A percentile compares a stretch with the other conserved stretches of the same genome.
Conservation (phyloP, 2,888 invertebrate species). For the Branchinecta sandiegonensis region DNA sequence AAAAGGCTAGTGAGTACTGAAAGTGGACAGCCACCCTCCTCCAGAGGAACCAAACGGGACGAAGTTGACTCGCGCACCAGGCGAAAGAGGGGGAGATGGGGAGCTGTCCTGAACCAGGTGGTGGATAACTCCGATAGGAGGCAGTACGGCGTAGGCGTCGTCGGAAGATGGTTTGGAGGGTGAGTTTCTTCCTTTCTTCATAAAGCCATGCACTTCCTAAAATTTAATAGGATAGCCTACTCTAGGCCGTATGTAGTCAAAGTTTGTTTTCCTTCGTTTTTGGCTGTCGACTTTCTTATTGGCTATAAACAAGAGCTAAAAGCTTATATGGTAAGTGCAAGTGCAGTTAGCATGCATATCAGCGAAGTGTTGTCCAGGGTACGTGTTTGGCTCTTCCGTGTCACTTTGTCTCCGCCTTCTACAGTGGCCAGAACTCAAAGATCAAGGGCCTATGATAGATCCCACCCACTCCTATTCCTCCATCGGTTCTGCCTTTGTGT, state of each 20-base stretch:
- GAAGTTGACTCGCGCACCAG: constrained; percentile 8
- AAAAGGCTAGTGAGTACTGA: neutral
- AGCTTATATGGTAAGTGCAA: too few species aligned
- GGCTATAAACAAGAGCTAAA: constrained; percentile 28
- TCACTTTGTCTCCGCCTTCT: too few species aligned
- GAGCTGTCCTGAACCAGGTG: constrained; percentile 57
- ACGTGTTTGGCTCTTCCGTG: too few species aligned
- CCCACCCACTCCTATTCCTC: too few species aligned
- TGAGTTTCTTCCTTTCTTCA: constrained; percentile 32
- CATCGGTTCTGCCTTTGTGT: too few species aligned
- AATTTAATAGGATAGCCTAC: too few species aligned
- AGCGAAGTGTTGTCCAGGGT: neutral
- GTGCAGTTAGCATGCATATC: too few species aligned
- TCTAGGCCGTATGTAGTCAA: neutral
- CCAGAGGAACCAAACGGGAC: constrained; percentile 1
- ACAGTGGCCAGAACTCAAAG: too few species aligned
- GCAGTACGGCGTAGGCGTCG: constrained; percentile 65
- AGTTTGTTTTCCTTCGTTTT: neutral
- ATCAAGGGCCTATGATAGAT: too few species aligned
- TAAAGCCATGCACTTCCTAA: too few species aligned
- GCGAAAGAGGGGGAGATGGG: constrained; percentile 6
- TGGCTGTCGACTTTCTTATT: constrained; percentile 17
- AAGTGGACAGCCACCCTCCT: neutral
- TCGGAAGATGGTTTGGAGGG: constrained; percentile 57
- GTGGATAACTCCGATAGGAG: constrained; percentile 79